Base-by-base conservation (phyloP, 2,888 invertebrate genomes). In the Byasa hedistus region DNA sequence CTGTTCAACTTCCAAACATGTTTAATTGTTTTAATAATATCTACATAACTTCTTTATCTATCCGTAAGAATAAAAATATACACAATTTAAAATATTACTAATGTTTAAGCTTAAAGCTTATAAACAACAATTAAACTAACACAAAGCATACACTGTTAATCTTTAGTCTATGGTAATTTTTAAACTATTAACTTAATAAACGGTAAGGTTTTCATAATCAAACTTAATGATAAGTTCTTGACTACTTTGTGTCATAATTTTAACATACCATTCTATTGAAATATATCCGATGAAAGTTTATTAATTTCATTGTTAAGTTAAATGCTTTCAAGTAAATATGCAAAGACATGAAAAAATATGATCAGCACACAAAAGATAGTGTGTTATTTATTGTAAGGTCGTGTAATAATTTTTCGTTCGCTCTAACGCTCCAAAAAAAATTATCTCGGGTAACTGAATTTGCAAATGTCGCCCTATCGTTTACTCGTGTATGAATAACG, bases 351-450 rank as follows among this genome's bases (percentile, higher is more conserved):
- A 64, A 52, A 22, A 32, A 51, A 8, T 64, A 27, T 51, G 21
- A 57, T 64, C 63, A 15, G 23, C 12, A 32, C 24, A 51, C 22
- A 22, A 36, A 59, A 60, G 59, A 64, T 59, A 44, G 36, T 60
- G 27, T 51, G 54, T 65, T 65, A 56, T 60, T 65, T 65, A 60
- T 60, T 59, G 15, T 22, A 48, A 27, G 60, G 60, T 65, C 56
- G 21, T 23, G 36, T 65, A 65, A 60, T 60, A 64, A 57, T 56
- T 65, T 56, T 65, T 60, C 58, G 27, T 39, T 27, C n/a, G 48
- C 32, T 52, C 44, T 54, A 24, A 54, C 54, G n/a, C 22, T 17
- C n/a, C 12, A 39, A 39, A 57, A 58, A 64, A 58, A 39, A 55
- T 59, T 59, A 54, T 59, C 59, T 39, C 59, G 48, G 60, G 22